Conservation (phyloP, 2,888 invertebrate genomes). For the Chymomyza procnemis region DNA sequence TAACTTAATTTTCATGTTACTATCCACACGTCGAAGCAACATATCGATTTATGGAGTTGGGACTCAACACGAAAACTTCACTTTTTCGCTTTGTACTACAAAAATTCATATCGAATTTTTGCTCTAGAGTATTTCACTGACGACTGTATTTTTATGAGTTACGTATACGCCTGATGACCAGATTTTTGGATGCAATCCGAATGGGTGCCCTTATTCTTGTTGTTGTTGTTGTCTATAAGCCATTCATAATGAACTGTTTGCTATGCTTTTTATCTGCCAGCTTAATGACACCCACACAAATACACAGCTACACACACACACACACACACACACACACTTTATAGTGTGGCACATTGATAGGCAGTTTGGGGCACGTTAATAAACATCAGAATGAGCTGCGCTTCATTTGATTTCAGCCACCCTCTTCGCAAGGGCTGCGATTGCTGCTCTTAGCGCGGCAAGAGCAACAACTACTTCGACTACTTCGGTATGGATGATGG, state of each 20-base stretch:
- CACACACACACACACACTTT: conserved; percentile 22
- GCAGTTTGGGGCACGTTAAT: conserved; percentile 62
- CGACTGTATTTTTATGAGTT: conserved; percentile 13
- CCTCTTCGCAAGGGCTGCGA: not conserved
- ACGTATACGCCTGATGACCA: conserved; percentile 6
- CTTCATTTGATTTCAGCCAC: conserved; percentile 65
- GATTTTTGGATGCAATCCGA: conserved; percentile 5
- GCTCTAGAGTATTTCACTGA: too few relatives aligned
- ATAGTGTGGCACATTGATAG: conserved; percentile 15
- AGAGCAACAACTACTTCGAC: conserved; percentile 11
- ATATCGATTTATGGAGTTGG: too few relatives aligned
- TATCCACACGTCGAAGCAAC: too few relatives aligned
- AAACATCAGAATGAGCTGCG: conserved; percentile 66
- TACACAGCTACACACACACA: conserved; percentile 14
- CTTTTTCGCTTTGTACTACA: too few relatives aligned
- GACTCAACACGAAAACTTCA: too few relatives aligned
- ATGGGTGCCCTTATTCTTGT: not conserved
- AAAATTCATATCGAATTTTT: too few relatives aligned
- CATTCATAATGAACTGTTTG: conserved; percentile 48
- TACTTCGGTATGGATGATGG: conserved; percentile 37
- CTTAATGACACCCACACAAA: conserved; percentile 69
- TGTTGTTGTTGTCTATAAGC: conserved; percentile 45
- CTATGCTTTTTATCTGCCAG: conserved; percentile 53
- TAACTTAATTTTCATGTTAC: too few relatives aligned
- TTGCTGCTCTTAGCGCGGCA: not conserved